A percentile compares a stretch with the other conserved stretches of the same genome.
phyloP scores from a whole-genome alignment of 1,140 invertebrate species.

The Scylla paramamosain region DNA sequence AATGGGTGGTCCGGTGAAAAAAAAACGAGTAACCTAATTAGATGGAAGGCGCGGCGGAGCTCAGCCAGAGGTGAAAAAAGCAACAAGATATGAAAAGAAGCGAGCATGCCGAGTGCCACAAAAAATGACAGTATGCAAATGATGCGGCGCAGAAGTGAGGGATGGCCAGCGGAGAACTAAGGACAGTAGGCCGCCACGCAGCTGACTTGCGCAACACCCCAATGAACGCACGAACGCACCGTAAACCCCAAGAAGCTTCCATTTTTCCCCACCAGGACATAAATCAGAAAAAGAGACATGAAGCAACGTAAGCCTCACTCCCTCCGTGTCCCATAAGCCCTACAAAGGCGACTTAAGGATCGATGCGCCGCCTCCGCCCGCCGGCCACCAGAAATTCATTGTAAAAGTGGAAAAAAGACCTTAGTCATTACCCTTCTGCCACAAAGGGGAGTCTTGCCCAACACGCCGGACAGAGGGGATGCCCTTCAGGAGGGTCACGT shows the following conservation, averaged over 20 bases:
- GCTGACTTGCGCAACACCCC: not conserved
- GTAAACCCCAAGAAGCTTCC: not conserved
- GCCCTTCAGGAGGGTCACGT: not conserved
- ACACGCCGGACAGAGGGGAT: not conserved
- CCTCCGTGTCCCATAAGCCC: not conserved
- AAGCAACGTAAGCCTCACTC: not conserved
- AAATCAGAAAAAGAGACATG: constrained; percentile 4
- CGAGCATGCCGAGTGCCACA: constrained; percentile 17
- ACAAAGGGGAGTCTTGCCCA: constrained; percentile 1
- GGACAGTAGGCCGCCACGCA: constrained; percentile 5
- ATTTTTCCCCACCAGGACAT: not conserved
- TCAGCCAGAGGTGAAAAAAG: not conserved
- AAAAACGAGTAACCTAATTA: constrained; percentile 13
- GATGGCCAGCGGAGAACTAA: not conserved
- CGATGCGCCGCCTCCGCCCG: not conserved
- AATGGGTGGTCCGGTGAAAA: not conserved
- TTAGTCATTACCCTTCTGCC: not conserved
- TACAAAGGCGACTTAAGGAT: not conserved
- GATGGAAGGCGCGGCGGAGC: not conserved
- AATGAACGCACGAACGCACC: not conserved
- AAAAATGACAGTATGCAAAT: constrained; percentile 24
- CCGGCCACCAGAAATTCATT: not conserved
- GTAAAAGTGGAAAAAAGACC: constrained; percentile 2
- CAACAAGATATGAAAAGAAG: constrained; percentile 24
- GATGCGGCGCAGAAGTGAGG: not conserved